Evolutionary conservation across 1,140 invertebrate genomes (phyloP).

Genomic region (Popillia japonica): DNA sequence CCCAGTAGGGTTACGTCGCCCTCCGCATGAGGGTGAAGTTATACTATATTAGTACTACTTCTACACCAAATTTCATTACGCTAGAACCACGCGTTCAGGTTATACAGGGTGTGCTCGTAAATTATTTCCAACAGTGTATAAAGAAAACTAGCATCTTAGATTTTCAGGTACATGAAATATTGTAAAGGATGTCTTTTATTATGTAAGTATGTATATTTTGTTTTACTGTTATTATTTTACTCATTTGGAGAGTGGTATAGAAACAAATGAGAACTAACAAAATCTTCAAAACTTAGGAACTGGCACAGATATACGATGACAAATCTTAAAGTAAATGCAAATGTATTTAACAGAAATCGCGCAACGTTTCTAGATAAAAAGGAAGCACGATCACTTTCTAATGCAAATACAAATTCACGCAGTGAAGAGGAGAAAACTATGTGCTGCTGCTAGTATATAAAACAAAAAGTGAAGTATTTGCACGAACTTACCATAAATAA

Average conservation of each 20-base stretch:
- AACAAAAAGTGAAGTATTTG: conserved; percentile 1
- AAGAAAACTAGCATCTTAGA: too few relatives aligned
- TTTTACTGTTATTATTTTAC: too few relatives aligned
- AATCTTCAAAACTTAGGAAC: not conserved
- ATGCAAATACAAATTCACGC: not conserved
- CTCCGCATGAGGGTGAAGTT: too few relatives aligned
- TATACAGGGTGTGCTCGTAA: too few relatives aligned
- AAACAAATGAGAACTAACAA: not conserved
- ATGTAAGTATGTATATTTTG: too few relatives aligned
- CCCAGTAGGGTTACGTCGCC: too few relatives aligned
- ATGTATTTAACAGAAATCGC: not conserved
- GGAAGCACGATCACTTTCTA: not conserved
- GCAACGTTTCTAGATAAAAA: not conserved
- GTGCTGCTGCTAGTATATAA: conserved; percentile 1
- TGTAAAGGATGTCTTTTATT: too few relatives aligned
- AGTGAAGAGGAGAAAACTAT: not conserved
- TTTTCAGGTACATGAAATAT: too few relatives aligned
- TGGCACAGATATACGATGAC: not conserved
- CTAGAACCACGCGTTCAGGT: too few relatives aligned
- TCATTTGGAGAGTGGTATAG: not conserved
- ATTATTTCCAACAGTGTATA: too few relatives aligned
- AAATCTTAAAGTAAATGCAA: not conserved
- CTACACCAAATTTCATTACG: too few relatives aligned
- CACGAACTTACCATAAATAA: conserved; percentile 69
- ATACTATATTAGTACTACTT: too few relatives aligned